Percentiles rank a stretch among this genome's conserved stretches.
phyloP scores from a whole-genome alignment of 1,140 invertebrate species.

The Brachionus paranguensis region DNA sequence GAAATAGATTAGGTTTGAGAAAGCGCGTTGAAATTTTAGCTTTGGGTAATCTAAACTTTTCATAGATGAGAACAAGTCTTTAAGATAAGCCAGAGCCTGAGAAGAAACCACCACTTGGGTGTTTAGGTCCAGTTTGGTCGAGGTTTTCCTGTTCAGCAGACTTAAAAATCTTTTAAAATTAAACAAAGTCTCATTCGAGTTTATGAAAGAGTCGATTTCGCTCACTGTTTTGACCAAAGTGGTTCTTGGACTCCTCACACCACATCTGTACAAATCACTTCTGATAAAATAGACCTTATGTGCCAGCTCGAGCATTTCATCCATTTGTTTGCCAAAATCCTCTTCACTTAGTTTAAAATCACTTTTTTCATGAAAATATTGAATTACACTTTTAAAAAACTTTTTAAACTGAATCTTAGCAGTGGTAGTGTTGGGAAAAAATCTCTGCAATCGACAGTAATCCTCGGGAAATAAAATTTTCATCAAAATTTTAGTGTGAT shows the following conservation, averaged over 20 bases:
- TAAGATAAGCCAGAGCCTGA: neutral
- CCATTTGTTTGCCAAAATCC: neutral
- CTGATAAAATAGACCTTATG: constrained; percentile 2
- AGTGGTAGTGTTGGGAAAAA: neutral
- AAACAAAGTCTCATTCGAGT: constrained; percentile 8
- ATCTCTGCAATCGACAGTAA: neutral
- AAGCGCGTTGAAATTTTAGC: constrained; percentile 1
- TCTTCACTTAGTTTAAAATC: neutral
- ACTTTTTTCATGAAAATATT: neutral
- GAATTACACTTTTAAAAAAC: neutral
- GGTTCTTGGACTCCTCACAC: neutral
- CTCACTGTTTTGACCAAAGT: neutral
- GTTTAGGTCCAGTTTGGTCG: neutral
- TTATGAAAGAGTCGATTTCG: neutral
- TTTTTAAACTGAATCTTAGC: neutral
- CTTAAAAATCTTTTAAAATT: neutral
- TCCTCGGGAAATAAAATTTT: neutral
- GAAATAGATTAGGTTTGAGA: constrained; percentile 2
- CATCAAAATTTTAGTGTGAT: neutral
- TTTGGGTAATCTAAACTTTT: neutral
- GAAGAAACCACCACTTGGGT: neutral
- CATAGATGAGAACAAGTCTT: neutral
- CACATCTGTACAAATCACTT: neutral
- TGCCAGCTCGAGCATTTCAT: constrained; percentile 20
- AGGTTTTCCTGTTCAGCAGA: neutral